phyloP scores from a whole-genome alignment of 2,113 vertebrate species.

The Lipotes vexillifer region DNA sequence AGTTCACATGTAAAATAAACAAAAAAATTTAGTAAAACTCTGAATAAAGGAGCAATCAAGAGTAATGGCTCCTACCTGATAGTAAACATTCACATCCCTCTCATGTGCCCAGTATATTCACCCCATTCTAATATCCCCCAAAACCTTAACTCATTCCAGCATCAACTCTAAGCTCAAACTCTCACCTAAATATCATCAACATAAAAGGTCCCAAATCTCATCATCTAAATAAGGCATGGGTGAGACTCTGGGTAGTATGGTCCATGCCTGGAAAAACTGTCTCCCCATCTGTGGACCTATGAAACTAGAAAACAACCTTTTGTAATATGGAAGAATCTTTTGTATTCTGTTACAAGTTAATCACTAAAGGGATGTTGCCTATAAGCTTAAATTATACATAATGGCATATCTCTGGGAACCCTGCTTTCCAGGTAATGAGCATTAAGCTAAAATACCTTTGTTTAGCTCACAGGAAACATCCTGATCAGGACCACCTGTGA shows the following conservation, averaged over 20 bases:
- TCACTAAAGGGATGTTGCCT: not conserved
- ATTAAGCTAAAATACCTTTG: too few species aligned
- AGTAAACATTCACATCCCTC: not conserved
- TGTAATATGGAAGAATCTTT: not conserved
- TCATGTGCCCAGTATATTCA: rapidly evolving
- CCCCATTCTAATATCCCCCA: not conserved
- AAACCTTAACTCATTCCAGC: not conserved
- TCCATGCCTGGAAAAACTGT: too few species aligned
- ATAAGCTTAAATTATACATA: not conserved
- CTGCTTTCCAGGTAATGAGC: too few species aligned
- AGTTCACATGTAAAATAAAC: not conserved
- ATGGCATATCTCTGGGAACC: too few species aligned
- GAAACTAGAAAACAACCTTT: not conserved
- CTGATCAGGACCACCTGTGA: not conserved
- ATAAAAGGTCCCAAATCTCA: not conserved
- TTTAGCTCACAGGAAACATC: not conserved
- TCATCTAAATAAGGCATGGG: too few species aligned
- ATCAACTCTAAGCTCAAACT: not conserved
- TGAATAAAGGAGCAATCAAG: not conserved
- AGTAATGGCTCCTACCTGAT: not conserved
- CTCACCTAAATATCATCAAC: not conserved
- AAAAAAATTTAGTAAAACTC: not conserved
- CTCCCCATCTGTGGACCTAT: not conserved
- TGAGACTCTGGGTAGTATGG: not conserved
- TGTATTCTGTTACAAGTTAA: not conserved